A percentile compares a stretch with the other conserved stretches of the same genome.
Evolutionary conservation across 2,113 vertebrate genomes (phyloP).

Genomic region (Rutilus rutilus): DNA sequence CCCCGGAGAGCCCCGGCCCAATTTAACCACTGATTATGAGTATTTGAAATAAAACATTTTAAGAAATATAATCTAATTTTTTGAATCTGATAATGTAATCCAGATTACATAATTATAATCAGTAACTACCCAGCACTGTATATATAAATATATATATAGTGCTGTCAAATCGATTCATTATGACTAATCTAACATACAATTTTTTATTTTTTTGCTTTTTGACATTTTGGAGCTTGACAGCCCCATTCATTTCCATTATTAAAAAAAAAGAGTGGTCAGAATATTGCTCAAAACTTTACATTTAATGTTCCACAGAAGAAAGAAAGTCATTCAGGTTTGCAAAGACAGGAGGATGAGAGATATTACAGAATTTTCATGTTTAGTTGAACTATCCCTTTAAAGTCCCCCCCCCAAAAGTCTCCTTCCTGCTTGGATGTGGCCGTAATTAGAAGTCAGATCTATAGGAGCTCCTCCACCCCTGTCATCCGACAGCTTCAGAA

Average conservation of each 20-base stretch:
- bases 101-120: too few relatives aligned
- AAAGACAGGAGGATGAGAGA: neutral
- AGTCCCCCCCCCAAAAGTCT: neutral
- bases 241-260: neutral
- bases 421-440: neutral
- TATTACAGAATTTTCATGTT: neutral
- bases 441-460: constrained; percentile 31
- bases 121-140: too few relatives aligned
- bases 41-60: too few relatives aligned
- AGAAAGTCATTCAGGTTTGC: neutral
- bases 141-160: too few relatives aligned
- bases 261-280: neutral
- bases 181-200: too few relatives aligned
- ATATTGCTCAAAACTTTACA: neutral
- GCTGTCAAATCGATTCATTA: too few relatives aligned
- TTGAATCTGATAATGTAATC: too few relatives aligned
- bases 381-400: constrained; percentile 27
- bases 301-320: neutral
- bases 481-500: constrained; percentile 20
- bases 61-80: too few relatives aligned
- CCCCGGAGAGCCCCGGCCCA: too few relatives aligned
- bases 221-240: neutral
- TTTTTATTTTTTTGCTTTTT: neutral
- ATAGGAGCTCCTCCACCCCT: constrained; percentile 2
- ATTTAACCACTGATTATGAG: too few relatives aligned